Evolutionary conservation across 2,113 vertebrate species (phyloP), one percentile per base, ranked within the genome.

Genomic region (Rhineura floridana): DNA sequence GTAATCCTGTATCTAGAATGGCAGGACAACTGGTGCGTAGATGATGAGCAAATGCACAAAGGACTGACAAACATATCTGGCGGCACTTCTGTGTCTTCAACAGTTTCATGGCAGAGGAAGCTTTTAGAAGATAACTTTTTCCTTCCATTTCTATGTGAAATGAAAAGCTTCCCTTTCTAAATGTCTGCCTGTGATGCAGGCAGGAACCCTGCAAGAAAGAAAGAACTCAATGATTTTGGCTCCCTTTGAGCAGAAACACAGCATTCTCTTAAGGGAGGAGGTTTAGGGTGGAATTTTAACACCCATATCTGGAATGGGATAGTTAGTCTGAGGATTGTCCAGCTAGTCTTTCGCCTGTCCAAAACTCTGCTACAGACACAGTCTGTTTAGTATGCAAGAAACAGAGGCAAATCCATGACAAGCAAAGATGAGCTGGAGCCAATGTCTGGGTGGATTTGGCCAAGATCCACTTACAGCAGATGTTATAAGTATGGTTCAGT

Each of bases 321-420:
- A 3, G 19, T 50, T 83, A 83, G 46, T 69, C 63, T 67, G 81
- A 46, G 42, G 63, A 12, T 83, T 69, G 62, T 69, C 69, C 59
- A 72, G 11, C 33, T n/a, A 70, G 13, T 59, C 46, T 52, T 72
- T 84, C 67, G 21, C 36, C 46, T 55, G n/a, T 72, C 48, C 46
- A 13, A 84, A 72, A 69, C 30, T 21, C 30, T 65, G 46, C 46
- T 36, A 11, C 65, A 84, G 46, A 36, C 50, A 63, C 30, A 48
- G 36, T 63, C 28, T 39, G 13, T 75, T 73, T 75, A 85, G 10
- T 62, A 63, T 46, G 72, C 52, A 59, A 10, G 4, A 67, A 62
- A 48, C 36, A 83, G 15, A 83, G 44, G 44, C 70, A 83, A 83
- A 50, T 42, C 21, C 39, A 85, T 83, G 80, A 83, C n/a, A 52